A percentile compares a stretch with the other conserved stretches of the same genome.
Evolutionary conservation across 2,888 invertebrate genomes (phyloP).

Genomic region (Tupiocoris notatus): DNA sequence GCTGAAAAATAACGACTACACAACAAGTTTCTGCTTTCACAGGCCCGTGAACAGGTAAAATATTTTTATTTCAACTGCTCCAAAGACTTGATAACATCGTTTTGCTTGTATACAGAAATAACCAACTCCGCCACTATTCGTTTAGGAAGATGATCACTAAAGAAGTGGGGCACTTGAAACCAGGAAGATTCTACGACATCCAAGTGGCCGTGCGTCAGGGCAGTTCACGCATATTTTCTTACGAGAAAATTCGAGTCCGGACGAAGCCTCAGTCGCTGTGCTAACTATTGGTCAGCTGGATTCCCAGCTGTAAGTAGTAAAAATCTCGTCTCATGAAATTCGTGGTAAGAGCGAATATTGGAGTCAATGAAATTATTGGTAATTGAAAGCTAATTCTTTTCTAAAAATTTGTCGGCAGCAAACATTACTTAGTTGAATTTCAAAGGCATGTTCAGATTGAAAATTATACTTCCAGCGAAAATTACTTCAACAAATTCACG

Average conservation of each 20-base stretch:
- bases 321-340: too few relatives aligned
- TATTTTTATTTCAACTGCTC: neutral
- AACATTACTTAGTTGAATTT: too few relatives aligned
- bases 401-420: too few relatives aligned
- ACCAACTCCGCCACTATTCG: slow-evolving; percentile 45
- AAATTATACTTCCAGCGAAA: too few relatives aligned
- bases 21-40: slow-evolving; percentile 53
- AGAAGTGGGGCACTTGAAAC: slow-evolving; percentile 56
- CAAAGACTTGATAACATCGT: too few relatives aligned
- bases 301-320: too few relatives aligned
- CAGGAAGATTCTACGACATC: slow-evolving; percentile 59
- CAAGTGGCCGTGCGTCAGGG: slow-evolving; percentile 61
- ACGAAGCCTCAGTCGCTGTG: slow-evolving; percentile 52
- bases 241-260: slow-evolving; percentile 58
- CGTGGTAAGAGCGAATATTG: too few relatives aligned
- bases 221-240: slow-evolving; percentile 60
- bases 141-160: slow-evolving; percentile 58
- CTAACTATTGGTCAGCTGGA: neutral
- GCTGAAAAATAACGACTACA: slow-evolving; percentile 54
- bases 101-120: too few relatives aligned
- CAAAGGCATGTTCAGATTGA: too few relatives aligned
- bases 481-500: too few relatives aligned
- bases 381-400: too few relatives aligned
- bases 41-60: slow-evolving; percentile 50
- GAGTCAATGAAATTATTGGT: too few relatives aligned